Conservation (phyloP, 1,140 invertebrate species). For the Pristionchus pacificus region DNA sequence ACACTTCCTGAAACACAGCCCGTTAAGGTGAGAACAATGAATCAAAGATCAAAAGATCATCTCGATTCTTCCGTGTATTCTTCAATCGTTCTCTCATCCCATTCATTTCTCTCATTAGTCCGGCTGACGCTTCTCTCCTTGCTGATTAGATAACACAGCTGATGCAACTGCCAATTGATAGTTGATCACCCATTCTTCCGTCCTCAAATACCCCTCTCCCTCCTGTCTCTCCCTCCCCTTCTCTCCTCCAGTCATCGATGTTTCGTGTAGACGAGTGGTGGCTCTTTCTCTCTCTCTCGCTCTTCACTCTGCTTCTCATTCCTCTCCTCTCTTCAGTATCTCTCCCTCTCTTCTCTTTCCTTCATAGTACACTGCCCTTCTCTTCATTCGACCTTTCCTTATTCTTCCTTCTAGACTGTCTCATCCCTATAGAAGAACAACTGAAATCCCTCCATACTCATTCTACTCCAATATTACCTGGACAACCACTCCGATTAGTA, state of each 20-base stretch:
- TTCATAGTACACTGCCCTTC: background rate
- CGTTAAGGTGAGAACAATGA: no score
- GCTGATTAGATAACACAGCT: no score
- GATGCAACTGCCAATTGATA: background rate
- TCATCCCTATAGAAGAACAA: no score
- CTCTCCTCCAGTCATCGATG: no score
- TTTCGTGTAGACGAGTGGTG: no score
- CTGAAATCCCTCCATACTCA: no score
- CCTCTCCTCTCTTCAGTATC: background rate
- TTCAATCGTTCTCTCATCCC: background rate
- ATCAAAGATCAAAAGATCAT: no score
- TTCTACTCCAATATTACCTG: no score
- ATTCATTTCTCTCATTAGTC: background rate
- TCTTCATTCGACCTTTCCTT: background rate
- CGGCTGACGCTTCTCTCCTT: no score
- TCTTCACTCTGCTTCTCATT: background rate
- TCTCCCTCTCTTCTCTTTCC: background rate
- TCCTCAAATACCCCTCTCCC: background rate
- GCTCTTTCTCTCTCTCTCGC: constrained; percentile 2
- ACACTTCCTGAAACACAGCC: no score
- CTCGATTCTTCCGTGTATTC: no score
- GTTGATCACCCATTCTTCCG: background rate
- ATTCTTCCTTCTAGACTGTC: background rate
- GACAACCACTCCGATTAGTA: no score
- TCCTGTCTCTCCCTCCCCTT: background rate